Percentiles rank a stretch among this genome's conserved stretches.
These are phyloP conservation scores for Centruroides vittatus DNA, from an alignment of 1,140 invertebrate genomes.

Conservation along the genomic window DNA sequence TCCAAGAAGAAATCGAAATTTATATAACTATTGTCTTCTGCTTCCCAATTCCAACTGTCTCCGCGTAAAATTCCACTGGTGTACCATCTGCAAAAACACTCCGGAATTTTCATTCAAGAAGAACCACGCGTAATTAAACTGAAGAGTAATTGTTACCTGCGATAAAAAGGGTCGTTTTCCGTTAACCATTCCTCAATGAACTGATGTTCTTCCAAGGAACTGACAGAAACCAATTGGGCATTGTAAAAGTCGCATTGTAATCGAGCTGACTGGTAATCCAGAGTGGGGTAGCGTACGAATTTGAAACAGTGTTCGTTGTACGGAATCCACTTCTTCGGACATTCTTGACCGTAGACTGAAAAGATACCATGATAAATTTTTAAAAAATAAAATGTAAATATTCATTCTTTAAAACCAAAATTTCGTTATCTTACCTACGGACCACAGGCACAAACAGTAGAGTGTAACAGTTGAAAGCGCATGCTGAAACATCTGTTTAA, in stretches of 20 bases:
- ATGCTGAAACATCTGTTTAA: too few relatives aligned
- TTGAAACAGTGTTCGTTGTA: conserved; percentile 66
- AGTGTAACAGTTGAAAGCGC: too few relatives aligned
- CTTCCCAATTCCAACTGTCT: not conserved
- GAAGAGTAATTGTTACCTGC: conserved; percentile 24
- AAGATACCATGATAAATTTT: too few relatives aligned
- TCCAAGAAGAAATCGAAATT: not conserved
- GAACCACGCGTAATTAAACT: too few relatives aligned
- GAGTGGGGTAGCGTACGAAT: conserved; percentile 69
- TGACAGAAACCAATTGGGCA: conserved; percentile 56
- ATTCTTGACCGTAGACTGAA: conserved; percentile 24
- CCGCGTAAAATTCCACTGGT: not conserved
- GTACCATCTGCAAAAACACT: not conserved
- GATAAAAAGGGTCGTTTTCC: conserved; percentile 64
- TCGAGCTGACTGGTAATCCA: conserved; percentile 57
- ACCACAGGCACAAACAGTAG: too few relatives aligned
- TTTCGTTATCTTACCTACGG: too few relatives aligned
- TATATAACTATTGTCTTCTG: not conserved
- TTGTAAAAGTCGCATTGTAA: conserved; percentile 64
- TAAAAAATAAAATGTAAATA: too few relatives aligned
- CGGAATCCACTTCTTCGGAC: conserved; percentile 66
- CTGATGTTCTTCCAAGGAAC: conserved; percentile 66
- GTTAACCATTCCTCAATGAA: conserved; percentile 65
- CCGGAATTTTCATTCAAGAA: too few relatives aligned
- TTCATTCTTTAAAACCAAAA: too few relatives aligned